Evolutionary conservation across 2,888 invertebrate species (phyloP), one percentile per base, ranked within the genome.

Genomic region (Laspeyria flexula): DNA sequence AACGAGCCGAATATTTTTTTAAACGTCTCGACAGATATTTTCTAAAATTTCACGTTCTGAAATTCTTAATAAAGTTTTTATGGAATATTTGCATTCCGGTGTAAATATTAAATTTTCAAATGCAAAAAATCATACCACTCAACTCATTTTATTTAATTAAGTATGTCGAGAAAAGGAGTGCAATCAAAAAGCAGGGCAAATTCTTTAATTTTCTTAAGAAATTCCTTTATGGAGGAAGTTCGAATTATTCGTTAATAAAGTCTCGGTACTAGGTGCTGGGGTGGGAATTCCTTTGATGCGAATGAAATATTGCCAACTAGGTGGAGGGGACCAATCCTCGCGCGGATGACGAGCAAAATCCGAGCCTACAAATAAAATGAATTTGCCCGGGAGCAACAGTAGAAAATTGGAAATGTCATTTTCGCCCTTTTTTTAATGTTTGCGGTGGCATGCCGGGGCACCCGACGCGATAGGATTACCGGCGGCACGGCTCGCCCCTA

Each of bases 321-420:
- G 73, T 71, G 49, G 67, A 66, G 67, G 68, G 71, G 77, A 71
- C 77, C 77, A 75, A 83, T 81, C 75, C 73, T 60, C 75, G 64
- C 70, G 76, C 74, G 81, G 79, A 81, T 83, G 88, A 86, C 88
- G 83, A 77, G 78, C 77, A 82, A 73, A 89, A 89, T 88, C 86
- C 84, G 81, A 78, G 87, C 85, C 86, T 85, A 85, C 86, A 86
- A 88, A 89, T 88, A 90, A 90, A 92, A 90, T 87, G 89, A 88
- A 86, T 88, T 86, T 83, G 81, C 81, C 90, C 84, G 81, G 81
- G 77, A 85, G 91, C 89, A 83, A 88, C 86, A 83, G 90, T 88
- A 93, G 93, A 93, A 93, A 93, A 93, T 93, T 93, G 88, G 90
- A 93, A 93, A 93, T 90, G 93, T 92, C 92, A 93, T 93, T 93